Evolutionary conservation across 2,113 vertebrate species (phyloP), one percentile per base, ranked within the genome.

Genomic region (Verasper variegatus): DNA sequence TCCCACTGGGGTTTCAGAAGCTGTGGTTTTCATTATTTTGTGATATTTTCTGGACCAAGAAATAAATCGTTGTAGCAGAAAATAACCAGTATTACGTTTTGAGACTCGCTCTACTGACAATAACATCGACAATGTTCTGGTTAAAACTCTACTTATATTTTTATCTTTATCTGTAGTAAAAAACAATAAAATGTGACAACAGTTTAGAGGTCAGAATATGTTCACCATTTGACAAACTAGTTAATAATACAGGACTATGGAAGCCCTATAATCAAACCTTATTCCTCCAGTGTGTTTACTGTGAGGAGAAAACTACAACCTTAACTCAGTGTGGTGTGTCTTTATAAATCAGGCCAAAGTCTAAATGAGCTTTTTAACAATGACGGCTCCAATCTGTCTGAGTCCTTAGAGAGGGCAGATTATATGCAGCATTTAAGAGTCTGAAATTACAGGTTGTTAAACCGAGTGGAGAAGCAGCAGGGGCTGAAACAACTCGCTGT

Each of bases 301-400:
- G 35, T 8, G 4, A 9, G 61, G 35, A 20, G 52, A 72, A 31
- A 54, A 51, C 35, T 35, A 7, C 57, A 68, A 69, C 71, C 65
- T 56, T 31, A 73, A 70, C 68, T 54, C n/a, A n/a, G n/a, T n/a
- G n/a, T 31, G 31, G 31, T 31, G 31, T 31, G 31, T 7, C 31
- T 31, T 63, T 45, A 61, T 62, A 20, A 79, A 75, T 65, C 69
- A 49, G 13, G 0, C 26, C 59, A 45, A 47, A 40, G 56, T 49
- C 68, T 56, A 69, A 80, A 65, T 58, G 6, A 76, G 68, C 14
- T 66, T 47, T 31, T 79, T 57, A 71, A 51, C 55, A 62, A n/a
- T 5, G 7, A 26, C 51, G 24, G 58, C 65, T 71, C 64, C 56
- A 26, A 62, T 64, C 40, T 23, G 26, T 54, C 42, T 27, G 40